These are phyloP conservation scores for Plebejus melissa DNA, from an alignment of 2,888 invertebrate genomes.

Conservation along the genomic window DNA sequence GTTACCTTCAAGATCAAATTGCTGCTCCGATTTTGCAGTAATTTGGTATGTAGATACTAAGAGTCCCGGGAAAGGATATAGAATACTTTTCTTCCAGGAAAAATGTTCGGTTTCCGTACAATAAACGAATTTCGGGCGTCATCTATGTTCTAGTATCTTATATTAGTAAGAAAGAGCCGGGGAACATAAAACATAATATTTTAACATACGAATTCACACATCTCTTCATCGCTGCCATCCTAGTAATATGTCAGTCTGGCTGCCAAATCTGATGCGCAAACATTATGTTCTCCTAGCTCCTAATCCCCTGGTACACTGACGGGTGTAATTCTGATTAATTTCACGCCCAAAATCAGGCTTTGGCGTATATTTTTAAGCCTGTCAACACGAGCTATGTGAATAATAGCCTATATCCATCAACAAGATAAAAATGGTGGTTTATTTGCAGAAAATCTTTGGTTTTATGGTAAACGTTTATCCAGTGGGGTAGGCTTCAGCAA, in stretches of 20 bases:
- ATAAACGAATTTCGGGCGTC: too few species aligned
- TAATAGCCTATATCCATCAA: slow-evolving; percentile 6
- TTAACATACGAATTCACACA: not conserved
- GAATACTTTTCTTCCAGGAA: too few species aligned
- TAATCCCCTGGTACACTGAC: slow-evolving; percentile 12
- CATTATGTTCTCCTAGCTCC: slow-evolving; percentile 10
- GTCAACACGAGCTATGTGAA: not conserved
- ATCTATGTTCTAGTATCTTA: too few species aligned
- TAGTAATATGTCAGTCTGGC: slow-evolving; percentile 12
- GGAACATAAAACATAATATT: not conserved
- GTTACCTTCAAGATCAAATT: too few species aligned
- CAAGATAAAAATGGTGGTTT: not conserved
- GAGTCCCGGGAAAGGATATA: too few species aligned
- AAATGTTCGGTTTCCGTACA: too few species aligned
- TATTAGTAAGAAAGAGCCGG: too few species aligned
- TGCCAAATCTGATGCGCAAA: slow-evolving; percentile 17
- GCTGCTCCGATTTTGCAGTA: too few species aligned
- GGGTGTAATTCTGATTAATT: slow-evolving; percentile 9
- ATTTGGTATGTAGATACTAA: too few species aligned
- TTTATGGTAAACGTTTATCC: not conserved
- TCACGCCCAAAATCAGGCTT: not conserved
- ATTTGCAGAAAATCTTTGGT: not conserved
- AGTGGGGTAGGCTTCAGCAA: too few species aligned
- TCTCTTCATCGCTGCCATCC: not conserved
- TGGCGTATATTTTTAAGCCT: slow-evolving; percentile 5